Evolutionary conservation across 30 jellyfish, hydroid and myxozoan genomes (phyloP), one percentile per base, ranked within the genome.

Genomic region (Aurelia sp.): DNA sequence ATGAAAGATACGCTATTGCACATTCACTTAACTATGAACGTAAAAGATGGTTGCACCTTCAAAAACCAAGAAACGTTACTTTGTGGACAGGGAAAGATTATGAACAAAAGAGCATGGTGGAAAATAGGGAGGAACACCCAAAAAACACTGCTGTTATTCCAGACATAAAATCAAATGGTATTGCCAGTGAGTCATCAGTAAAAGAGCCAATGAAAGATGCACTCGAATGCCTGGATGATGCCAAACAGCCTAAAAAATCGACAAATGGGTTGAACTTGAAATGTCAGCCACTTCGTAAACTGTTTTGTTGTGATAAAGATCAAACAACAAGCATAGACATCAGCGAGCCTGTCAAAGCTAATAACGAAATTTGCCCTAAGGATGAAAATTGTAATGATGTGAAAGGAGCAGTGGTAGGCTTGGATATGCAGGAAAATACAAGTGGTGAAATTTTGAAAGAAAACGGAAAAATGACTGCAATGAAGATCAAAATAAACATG

Each of bases 1-100:
- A 55, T 61, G 74, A 73, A 20, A 59, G 93, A 50, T 84, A 70
- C 51, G 30, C 60, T 2, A 30, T 84, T 11, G 93, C 82, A 3
- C 84, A 73, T 44, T 59, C 93, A 37, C 19, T 58, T 9, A 84
- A 47, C 58, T 84, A 51, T 75, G 87, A 84, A 68, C 63, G 58
- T 13, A 61, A 67, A 23, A 53, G 70, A 60, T 37, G 66, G 41
- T 40, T 18, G 16, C 62, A 8, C 3, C 20, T 81, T 3, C 66
- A 21, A 17, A 17, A 40, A 21, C 62, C 85, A 9, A 47, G 62
- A 35, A 51, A 6, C 5, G 85, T 11, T 17, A 37, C 61, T 35
- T 10, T 50, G 48, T 23, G 68, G 35, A 13, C n/a, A 4, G 35
- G 74, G 27, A 30, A 59, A 11, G 31, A 44, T 12, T 18, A 55